Base-by-base conservation (phyloP, 2,797 vertebrate species). In the Mormyrus hasselquistii region DNA sequence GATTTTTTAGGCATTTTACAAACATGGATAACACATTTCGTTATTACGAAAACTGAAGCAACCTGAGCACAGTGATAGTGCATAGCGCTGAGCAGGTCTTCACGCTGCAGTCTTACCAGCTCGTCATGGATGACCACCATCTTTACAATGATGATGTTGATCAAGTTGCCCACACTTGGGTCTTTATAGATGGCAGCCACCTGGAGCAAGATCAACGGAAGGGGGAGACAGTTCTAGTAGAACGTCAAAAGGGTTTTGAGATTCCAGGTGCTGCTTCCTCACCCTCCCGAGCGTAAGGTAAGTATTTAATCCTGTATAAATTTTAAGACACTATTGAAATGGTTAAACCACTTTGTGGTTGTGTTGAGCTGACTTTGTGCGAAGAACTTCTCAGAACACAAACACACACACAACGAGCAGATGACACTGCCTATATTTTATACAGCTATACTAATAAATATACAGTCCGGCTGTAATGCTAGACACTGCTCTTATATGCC, bases 161-260 rank as follows among this genome's bases (percentile, higher is more conserved):
- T 98, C 92, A 99, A 97, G 94, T 99, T 99, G 93, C 98, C 98
- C 92, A 99, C 97, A 90, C 97, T 98, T 93, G 98, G 95, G 93
- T 99, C 98, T 93, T 95, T 97, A 94, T 99, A 99, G 91, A 99
- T 97, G 7, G 97, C 96, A 92, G 98, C 97, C 93, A 99, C 98
- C 98, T 99, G 95, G 92, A 96, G 93, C 92, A 90, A 95, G 91
- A 96, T 92, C 92, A 92, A 93, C 87, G 93, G 90, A 94, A 90
- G 93, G 91, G 94, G 91, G 91, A 92, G 91, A 93, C 92, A 94
- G 93, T 9, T 83, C 44, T 4, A 14, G 19, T 50, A n/a, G 41
- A 47, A 47, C 8, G 12, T 83, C 79, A 83, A 50, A 50, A 47
- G 19, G 44, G 12, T n/a, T 50, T 3, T 16, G 76, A 82, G 41